These are phyloP conservation scores for Neotragus moschatus DNA, from an alignment of 2,113 vertebrate genomes.

Conservation along the genomic window DNA sequence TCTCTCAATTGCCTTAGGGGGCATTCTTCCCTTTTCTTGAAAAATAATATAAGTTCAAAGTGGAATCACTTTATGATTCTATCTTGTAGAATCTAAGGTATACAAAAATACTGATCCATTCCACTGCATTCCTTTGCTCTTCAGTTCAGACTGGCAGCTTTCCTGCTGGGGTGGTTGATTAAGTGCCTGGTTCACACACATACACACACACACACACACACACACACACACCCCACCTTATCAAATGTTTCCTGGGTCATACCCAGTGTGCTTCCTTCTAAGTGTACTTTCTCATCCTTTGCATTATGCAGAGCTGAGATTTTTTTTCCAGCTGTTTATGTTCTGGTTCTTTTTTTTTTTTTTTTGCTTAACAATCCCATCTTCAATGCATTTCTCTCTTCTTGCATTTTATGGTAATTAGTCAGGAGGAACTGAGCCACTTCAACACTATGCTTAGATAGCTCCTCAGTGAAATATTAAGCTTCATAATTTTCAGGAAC, in stretches of 20 bases:
- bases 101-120: neutral
- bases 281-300: neutral
- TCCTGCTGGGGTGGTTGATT: neutral
- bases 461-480: neutral
- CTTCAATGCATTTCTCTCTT: neutral
- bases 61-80: neutral
- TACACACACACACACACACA: too few species aligned
- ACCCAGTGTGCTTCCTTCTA: neutral
- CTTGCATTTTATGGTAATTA: neutral
- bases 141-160: neutral
- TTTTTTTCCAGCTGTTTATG: neutral
- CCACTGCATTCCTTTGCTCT: too few species aligned
- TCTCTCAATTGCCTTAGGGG: neutral
- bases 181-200: neutral
- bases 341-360: neutral
- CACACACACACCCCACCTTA: neutral
- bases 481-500: neutral
- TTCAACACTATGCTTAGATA: neutral
- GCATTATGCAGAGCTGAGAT: neutral
- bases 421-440: neutral
- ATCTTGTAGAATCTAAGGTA: neutral
- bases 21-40: neutral
- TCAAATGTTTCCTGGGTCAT: neutral
- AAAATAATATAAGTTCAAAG: neutral
- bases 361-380: neutral